phyloP scores from a whole-genome alignment of 2,797 vertebrate species.

The Scleropages formosus region DNA sequence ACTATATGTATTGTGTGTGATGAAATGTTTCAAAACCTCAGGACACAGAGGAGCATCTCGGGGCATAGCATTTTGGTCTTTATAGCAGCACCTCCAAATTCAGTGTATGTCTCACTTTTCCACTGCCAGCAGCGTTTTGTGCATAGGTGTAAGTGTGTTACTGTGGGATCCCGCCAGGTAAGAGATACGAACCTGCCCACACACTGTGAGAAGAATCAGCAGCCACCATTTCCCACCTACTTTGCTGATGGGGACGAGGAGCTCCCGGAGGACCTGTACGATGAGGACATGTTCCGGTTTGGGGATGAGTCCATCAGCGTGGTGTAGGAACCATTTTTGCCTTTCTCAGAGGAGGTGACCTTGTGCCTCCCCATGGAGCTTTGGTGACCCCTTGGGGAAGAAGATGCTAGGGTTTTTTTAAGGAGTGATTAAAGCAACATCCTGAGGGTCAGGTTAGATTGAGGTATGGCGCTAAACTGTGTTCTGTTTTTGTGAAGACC shows the following conservation, averaged over 20 bases:
- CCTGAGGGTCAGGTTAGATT: background rate
- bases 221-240: constrained; percentile 85
- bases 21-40: no score
- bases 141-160: background rate
- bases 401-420: background rate
- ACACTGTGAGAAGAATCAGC: constrained; percentile 59
- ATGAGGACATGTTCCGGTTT: constrained; percentile 78
- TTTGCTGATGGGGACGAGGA: constrained; percentile 83
- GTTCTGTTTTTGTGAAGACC: background rate
- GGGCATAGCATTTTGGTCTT: no score
- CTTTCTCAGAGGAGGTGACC: background rate
- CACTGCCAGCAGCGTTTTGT: no score
- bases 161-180: constrained; percentile 65
- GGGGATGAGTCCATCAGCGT: constrained; percentile 72
- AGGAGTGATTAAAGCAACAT: background rate
- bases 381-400: background rate
- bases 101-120: no score
- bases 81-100: no score
- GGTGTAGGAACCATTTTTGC: constrained; percentile 46
- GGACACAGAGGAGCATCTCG: no score
- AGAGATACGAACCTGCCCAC: constrained; percentile 73
- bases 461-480: background rate
- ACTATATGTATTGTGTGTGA: no score
- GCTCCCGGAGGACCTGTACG: constrained; percentile 88
- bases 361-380: background rate